These are phyloP conservation scores for Halictus quadricinctus DNA, from an alignment of 2,888 invertebrate genomes.

Conservation along the genomic window DNA sequence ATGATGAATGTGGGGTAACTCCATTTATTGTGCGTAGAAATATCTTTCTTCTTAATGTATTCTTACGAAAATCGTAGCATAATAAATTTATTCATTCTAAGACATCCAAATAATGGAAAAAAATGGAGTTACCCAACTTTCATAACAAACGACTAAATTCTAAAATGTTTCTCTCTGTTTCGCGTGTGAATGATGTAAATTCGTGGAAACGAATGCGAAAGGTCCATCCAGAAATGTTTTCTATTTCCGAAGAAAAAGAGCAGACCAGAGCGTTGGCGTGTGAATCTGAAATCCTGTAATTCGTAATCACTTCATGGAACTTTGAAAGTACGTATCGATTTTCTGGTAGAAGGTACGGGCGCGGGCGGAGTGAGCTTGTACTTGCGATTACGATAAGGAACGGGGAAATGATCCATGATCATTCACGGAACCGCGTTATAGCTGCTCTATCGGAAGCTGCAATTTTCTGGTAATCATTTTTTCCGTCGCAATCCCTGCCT, in stretches of 20 bases:
- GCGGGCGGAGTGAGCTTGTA: not conserved
- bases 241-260: not conserved
- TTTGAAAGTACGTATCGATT: conserved; percentile 36
- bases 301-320: not conserved
- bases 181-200: too few species aligned
- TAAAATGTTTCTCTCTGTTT: too few species aligned
- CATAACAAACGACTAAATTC: too few species aligned
- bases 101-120: too few species aligned
- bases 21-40: too few species aligned
- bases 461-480: conserved; percentile 75
- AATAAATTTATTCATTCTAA: too few species aligned
- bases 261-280: not conserved
- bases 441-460: conserved; percentile 55
- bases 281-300: not conserved
- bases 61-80: too few species aligned
- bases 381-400: conserved; percentile 24
- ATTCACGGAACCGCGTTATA: conserved; percentile 42
- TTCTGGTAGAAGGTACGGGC: not conserved
- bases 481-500: conserved; percentile 53
- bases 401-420: conserved; percentile 42
- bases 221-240: not conserved
- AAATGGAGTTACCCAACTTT: too few species aligned
- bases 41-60: too few species aligned
- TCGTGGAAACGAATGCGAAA: not conserved
- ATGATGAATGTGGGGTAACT: too few species aligned